Conservation (phyloP, 1,140 invertebrate genomes). For the Drosophila nikananu region DNA sequence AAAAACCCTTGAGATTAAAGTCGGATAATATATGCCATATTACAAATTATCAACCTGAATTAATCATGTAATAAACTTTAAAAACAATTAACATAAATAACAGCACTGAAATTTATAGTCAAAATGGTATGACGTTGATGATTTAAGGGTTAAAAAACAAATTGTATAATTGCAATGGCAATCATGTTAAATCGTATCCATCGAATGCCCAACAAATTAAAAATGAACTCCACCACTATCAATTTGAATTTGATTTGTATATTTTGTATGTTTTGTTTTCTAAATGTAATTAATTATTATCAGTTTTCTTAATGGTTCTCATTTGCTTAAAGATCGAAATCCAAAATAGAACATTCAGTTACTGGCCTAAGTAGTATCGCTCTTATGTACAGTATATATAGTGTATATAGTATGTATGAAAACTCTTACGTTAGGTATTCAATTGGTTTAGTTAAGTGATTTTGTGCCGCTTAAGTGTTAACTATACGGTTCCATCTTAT, state of each 20-base stretch:
- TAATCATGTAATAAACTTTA: not conserved
- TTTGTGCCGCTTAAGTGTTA: slow-evolving; percentile 82
- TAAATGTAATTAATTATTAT: slow-evolving; percentile 64
- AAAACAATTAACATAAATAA: not conserved
- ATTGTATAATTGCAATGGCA: too few relatives aligned
- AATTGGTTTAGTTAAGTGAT: slow-evolving; percentile 72
- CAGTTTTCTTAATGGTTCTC: slow-evolving; percentile 51
- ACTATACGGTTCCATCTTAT: slow-evolving; percentile 63
- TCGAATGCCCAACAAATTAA: not conserved
- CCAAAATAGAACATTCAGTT: slow-evolving; percentile 53
- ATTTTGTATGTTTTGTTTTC: slow-evolving; percentile 46
- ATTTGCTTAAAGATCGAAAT: slow-evolving; percentile 46
- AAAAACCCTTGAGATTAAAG: not conserved
- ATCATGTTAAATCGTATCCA: too few relatives aligned
- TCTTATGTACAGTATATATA: slow-evolving; percentile 37
- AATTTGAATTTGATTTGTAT: slow-evolving; percentile 35
- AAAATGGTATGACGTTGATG: too few relatives aligned
- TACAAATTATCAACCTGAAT: not conserved
- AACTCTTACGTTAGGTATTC: slow-evolving; percentile 52
- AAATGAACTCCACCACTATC: not conserved
- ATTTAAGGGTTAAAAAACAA: too few relatives aligned
- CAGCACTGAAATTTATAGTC: too few relatives aligned
- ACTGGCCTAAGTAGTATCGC: slow-evolving; percentile 37
- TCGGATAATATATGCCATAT: not conserved
- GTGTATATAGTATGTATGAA: slow-evolving; percentile 33